These are phyloP conservation scores for Serinus canaria DNA, from an alignment of 2,113 vertebrate species.

Conservation along the genomic window DNA sequence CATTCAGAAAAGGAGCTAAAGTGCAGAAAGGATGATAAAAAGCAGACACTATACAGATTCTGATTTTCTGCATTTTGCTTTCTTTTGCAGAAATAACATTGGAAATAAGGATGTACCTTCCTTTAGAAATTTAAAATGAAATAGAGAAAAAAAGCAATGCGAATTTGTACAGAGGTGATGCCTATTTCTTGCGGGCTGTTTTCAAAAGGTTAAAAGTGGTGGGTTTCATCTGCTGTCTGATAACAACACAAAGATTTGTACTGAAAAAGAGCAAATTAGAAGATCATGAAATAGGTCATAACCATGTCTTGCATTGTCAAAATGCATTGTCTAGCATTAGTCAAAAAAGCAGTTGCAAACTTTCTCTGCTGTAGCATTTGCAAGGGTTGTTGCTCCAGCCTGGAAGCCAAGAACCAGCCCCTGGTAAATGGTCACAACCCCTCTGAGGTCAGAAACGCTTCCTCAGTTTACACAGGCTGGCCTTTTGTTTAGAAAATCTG, in stretches of 20 bases:
- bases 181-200: background rate
- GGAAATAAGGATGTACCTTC: background rate
- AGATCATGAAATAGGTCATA: background rate
- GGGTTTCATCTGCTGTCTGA: background rate
- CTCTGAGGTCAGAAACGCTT: background rate
- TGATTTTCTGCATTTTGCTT: background rate
- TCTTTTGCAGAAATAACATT: background rate
- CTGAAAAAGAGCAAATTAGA: background rate
- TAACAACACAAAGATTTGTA: background rate
- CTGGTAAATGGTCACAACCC: background rate
- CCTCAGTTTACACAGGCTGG: background rate
- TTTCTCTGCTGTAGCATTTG: background rate
- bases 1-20: constrained; percentile 10
- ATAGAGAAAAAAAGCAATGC: rapidly evolving
- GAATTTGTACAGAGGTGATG: background rate
- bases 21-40: background rate
- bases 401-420: background rate
- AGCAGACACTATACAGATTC: background rate
- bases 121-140: background rate
- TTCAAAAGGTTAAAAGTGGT: background rate
- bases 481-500: background rate
- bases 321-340: background rate
- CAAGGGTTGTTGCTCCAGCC: background rate
- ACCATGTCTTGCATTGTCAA: background rate
- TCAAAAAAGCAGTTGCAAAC: background rate